These are phyloP conservation scores for Napeogenes sylphis DNA, from an alignment of 2,888 invertebrate species.

Conservation along the genomic window DNA sequence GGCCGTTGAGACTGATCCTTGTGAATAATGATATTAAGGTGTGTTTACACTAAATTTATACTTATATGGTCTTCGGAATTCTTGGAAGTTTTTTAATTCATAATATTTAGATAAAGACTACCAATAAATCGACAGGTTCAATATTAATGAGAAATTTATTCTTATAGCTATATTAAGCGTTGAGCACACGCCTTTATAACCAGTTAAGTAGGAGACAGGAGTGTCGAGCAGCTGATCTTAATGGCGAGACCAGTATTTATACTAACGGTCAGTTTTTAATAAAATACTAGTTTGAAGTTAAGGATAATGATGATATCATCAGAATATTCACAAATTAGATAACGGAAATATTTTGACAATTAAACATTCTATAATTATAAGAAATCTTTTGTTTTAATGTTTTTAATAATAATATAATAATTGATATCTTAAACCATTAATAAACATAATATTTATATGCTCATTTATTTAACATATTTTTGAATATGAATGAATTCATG, in stretches of 20 bases:
- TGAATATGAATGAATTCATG: no score
- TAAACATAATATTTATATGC: no score
- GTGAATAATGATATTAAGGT: neutral
- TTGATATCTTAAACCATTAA: no score
- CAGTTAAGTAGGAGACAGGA: slow-evolving; percentile 29
- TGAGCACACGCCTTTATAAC: neutral
- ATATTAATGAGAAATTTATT: no score
- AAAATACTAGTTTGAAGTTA: slow-evolving; percentile 17
- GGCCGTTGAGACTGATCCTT: neutral
- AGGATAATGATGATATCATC: slow-evolving; percentile 16
- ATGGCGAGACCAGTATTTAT: slow-evolving; percentile 37
- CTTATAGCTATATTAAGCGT: no score
- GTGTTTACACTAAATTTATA: neutral
- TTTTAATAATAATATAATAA: no score
- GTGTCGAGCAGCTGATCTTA: slow-evolving; percentile 50
- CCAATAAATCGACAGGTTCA: no score
- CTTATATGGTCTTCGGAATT: neutral
- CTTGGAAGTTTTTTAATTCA: no score
- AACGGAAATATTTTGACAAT: slow-evolving; percentile 6
- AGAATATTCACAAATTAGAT: slow-evolving; percentile 18
- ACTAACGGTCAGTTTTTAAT: slow-evolving; percentile 44
- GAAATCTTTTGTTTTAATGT: no score
- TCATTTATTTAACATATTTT: no score
- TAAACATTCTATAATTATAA: no score
- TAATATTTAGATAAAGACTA: no score